These are phyloP conservation scores for Saguinus imperator DNA, from an alignment of 2,113 vertebrate genomes.

Conservation along the genomic window DNA sequence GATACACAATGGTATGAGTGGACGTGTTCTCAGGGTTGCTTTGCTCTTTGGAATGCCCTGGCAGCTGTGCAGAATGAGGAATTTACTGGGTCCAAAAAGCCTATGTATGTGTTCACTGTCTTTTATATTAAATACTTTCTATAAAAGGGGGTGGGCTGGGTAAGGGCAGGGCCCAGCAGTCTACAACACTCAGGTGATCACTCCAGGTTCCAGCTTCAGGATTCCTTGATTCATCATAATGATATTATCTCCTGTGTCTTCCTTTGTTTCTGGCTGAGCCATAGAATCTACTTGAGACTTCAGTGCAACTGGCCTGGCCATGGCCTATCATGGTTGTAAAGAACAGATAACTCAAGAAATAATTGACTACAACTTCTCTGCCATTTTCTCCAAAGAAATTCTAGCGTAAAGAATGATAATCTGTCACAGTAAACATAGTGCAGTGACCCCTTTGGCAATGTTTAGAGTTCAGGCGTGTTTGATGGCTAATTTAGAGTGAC, in stretches of 20 bases:
- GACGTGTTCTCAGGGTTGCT: not conserved
- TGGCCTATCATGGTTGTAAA: not conserved
- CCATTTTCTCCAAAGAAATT: constrained; percentile 19
- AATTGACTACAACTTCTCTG: not conserved
- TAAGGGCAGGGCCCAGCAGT: no score
- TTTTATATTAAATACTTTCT: not conserved
- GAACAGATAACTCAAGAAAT: not conserved
- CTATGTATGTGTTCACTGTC: not conserved
- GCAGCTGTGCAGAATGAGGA: not conserved
- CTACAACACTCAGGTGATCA: not conserved
- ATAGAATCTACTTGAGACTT: not conserved
- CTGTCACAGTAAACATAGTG: not conserved
- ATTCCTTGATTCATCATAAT: not conserved
- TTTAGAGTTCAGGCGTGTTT: not conserved
- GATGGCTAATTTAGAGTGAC: not conserved
- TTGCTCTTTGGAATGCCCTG: not conserved
- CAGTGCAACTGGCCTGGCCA: not conserved
- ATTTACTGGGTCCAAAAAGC: not conserved
- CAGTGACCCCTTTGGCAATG: not conserved
- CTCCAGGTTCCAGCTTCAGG: not conserved
- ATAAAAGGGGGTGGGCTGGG: not conserved
- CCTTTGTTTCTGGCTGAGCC: not conserved
- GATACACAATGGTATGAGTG: not conserved
- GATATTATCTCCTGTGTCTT: not conserved
- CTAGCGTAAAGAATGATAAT: not conserved